Evolutionary conservation across 2,888 invertebrate species (phyloP).

Genomic region (Agrotis exclamationis): DNA sequence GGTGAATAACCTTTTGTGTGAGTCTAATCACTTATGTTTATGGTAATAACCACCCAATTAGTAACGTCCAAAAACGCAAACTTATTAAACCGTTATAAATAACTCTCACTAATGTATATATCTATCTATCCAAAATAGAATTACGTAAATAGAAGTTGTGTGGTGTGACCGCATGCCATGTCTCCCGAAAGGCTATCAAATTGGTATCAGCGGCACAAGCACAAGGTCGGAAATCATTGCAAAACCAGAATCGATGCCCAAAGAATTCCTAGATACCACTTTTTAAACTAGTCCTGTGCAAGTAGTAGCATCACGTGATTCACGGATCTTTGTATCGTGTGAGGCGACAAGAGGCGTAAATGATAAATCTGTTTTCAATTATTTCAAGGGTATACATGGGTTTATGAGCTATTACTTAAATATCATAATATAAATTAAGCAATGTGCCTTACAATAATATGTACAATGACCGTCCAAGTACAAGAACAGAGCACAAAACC

Average conservation of each 20-base stretch:
- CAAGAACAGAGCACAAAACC: too few relatives aligned
- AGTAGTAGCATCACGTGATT: not conserved
- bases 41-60: slow-evolving; percentile 8
- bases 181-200: slow-evolving; percentile 25
- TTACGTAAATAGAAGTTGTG: not conserved
- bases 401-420: too few relatives aligned
- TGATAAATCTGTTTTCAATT: not conserved
- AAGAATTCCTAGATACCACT: not conserved
- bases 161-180: not conserved
- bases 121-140: not conserved
- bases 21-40: slow-evolving; percentile 5
- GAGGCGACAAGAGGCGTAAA: not conserved
- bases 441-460: too few relatives aligned
- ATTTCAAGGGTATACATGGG: too few relatives aligned
- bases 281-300: not conserved
- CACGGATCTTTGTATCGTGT: not conserved
- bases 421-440: too few relatives aligned
- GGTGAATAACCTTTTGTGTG: slow-evolving; percentile 20
- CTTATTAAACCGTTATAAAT: too few relatives aligned
- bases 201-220: slow-evolving; percentile 10
- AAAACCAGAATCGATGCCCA: slow-evolving; percentile 12
- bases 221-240: slow-evolving; percentile 20
- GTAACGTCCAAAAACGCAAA: not conserved
- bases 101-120: not conserved
- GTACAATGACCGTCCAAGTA: too few relatives aligned